phyloP scores from a whole-genome alignment of 2,888 invertebrate species.

The Deilephila elpenor region DNA sequence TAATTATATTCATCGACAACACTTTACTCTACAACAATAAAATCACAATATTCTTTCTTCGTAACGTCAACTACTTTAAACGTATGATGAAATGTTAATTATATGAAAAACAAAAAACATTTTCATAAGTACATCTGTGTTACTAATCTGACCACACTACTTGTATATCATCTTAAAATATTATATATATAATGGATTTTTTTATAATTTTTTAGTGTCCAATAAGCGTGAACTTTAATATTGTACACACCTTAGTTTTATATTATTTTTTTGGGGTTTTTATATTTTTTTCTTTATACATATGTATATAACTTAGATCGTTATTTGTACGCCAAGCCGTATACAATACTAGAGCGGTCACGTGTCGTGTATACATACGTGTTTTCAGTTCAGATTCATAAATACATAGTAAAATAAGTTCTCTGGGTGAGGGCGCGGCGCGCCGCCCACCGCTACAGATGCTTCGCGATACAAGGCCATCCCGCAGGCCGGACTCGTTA shows the following conservation, averaged over 20 bases:
- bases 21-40: slow-evolving; percentile 80
- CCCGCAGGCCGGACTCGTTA: slow-evolving; percentile 59
- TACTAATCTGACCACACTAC: slow-evolving; percentile 70
- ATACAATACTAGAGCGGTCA: slow-evolving; percentile 77
- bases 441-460: slow-evolving; percentile 18
- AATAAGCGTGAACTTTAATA: slow-evolving; percentile 77
- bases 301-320: slow-evolving; percentile 70
- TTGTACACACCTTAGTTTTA: slow-evolving; percentile 79
- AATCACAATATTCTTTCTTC: slow-evolving; percentile 76
- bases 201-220: slow-evolving; percentile 58
- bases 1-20: slow-evolving; percentile 74
- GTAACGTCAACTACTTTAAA: slow-evolving; percentile 69
- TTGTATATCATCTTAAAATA: slow-evolving; percentile 83
- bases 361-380: slow-evolving; percentile 67
- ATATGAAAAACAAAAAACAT: slow-evolving; percentile 50
- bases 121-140: slow-evolving; percentile 73
- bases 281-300: slow-evolving; percentile 60
- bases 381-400: slow-evolving; percentile 69
- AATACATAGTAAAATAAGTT: slow-evolving; percentile 79
- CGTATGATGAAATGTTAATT: slow-evolving; percentile 63
- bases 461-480: slow-evolving; percentile 47
- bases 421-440: slow-evolving; percentile 22
- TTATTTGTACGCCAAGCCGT: slow-evolving; percentile 78
- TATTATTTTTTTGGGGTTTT: slow-evolving; percentile 65
- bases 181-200: slow-evolving; percentile 58